Evolutionary conservation across 2,113 vertebrate genomes (phyloP).

Genomic region (Suricata suricatta): DNA sequence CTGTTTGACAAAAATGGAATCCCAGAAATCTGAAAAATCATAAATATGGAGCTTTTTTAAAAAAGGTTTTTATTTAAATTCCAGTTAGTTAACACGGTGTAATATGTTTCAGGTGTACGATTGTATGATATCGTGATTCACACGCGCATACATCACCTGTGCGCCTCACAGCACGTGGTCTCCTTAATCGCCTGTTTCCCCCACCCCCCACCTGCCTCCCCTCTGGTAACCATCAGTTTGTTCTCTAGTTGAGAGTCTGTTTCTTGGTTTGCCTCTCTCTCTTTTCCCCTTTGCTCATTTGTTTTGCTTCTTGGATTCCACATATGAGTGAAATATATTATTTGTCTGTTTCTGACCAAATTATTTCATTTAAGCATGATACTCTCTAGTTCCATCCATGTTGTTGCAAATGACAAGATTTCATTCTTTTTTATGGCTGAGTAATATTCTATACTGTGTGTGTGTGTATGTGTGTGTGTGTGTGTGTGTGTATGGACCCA

Average conservation of each 20-base stretch:
- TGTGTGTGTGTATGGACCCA: no score
- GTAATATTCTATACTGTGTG: background rate
- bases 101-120: background rate
- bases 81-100: background rate
- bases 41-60: background rate
- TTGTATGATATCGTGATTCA: background rate
- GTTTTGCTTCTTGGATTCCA: background rate
- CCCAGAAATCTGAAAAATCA: background rate
- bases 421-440: background rate
- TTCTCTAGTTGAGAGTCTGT: background rate
- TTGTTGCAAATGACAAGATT: background rate
- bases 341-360: background rate
- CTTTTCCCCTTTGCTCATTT: background rate
- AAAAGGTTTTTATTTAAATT: background rate
- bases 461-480: no score
- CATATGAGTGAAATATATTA: background rate
- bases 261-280: background rate
- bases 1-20: background rate
- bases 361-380: background rate
- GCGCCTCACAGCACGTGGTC: background rate
- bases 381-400: background rate
- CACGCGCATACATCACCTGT: background rate
- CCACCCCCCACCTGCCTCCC: background rate
- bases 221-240: background rate
- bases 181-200: background rate